A percentile compares a stretch with the other conserved stretches of the same genome.
Evolutionary conservation across 2,888 invertebrate genomes (phyloP).

Genomic region (Unio pictorum): DNA sequence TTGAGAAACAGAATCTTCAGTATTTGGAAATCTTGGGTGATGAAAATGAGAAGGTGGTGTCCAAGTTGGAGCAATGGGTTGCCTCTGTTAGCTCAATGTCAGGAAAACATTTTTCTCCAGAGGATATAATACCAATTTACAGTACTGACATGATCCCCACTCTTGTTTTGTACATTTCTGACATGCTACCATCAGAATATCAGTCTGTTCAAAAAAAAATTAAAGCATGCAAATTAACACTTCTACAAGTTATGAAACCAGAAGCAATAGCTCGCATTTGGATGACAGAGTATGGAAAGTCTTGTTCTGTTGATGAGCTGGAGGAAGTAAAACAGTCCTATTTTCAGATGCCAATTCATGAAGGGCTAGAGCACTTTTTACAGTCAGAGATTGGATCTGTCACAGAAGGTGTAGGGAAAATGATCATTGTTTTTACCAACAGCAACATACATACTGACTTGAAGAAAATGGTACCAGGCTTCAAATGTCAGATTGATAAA

Average conservation of each 20-base stretch:
- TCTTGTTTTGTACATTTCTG: conserved; percentile 14
- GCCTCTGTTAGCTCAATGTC: conserved; percentile 6
- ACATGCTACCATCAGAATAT: background rate
- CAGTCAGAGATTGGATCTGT: too few relatives aligned
- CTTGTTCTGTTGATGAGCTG: background rate
- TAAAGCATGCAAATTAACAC: conserved; percentile 8
- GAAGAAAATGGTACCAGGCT: background rate
- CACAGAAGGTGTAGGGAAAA: background rate
- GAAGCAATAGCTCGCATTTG: conserved; percentile 31
- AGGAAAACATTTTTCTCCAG: conserved; percentile 10
- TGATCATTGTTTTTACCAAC: conserved; percentile 38
- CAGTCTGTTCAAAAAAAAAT: background rate
- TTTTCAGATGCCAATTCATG: conserved; percentile 35
- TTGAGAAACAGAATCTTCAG: conserved; percentile 58
- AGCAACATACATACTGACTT: conserved; percentile 33
- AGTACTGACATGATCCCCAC: conserved; percentile 34
- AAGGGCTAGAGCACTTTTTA: conserved; percentile 27
- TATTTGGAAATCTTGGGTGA: conserved; percentile 34
- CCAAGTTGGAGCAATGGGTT: conserved; percentile 17
- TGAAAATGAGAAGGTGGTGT: conserved; percentile 10
- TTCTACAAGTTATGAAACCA: conserved; percentile 34
- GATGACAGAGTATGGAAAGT: conserved; percentile 1
- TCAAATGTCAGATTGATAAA: conserved; percentile 30
- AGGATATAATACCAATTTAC: conserved; percentile 35
- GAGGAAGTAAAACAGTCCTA: conserved; percentile 13